Evolutionary conservation across 2,797 vertebrate species (phyloP), one percentile per base, ranked within the genome.

Genomic region (Gymnocypris eckloni): DNA sequence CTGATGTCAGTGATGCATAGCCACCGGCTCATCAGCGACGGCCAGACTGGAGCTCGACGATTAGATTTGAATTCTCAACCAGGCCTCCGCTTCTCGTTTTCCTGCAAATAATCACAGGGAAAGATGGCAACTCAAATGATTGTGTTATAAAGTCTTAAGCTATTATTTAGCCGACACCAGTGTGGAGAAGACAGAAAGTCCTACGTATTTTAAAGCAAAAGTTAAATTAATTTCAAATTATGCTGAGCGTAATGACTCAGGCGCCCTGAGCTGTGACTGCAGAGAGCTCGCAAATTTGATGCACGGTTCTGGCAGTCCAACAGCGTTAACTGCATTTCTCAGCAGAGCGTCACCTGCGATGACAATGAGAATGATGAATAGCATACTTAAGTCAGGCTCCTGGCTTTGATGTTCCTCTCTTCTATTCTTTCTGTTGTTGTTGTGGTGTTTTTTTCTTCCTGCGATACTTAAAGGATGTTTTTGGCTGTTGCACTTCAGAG

Each of bases 51-150:
- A 86, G 85, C 69, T 48, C 37, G 11, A 16, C 83, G 79, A 86
- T 87, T 87, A 72, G 86, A 87, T 86, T 86, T 88, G 71, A 85
- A 89, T 86, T 89, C 88, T 79, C 28, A 59, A 83, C 82, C 67
- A 79, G 80, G 71, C 77, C 77, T 69, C 39, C 28, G 81, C 73
- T 88, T 79, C 87, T 61, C 71, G 77, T 88, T 88, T 88, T 83
- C 77, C 84, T 82, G 79, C 85, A 88, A 89, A 87, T 87, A 89
- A 89, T 89, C 79, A 84, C 67, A 39, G 41, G 84, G 67, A 70
- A 67, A 82, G 79, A 81, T 67, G 79, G 75, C 79, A 85, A 45
- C 75, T 56, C 56, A 76, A 86, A 43, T 33, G 52, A 39, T 77
- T 41, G 64, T 41, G 79, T 70, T 82, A 71, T 77, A 54, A 69